Evolutionary conservation across 2,888 invertebrate species (phyloP).

Genomic region (Boloria euphrosyne): DNA sequence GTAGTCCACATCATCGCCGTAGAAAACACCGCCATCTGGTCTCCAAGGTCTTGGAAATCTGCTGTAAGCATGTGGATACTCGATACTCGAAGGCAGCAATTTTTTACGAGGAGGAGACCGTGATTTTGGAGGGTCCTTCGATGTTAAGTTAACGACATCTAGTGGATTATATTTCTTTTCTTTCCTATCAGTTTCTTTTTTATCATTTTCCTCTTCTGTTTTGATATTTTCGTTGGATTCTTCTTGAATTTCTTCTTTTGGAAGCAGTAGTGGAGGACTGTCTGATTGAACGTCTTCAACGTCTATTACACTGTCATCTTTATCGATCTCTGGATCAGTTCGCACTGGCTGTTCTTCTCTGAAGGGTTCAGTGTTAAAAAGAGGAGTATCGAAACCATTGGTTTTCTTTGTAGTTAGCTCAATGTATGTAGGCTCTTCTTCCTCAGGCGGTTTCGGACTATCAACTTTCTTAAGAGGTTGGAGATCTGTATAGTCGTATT

Average conservation of each 20-base stretch:
- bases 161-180: slow-evolving; percentile 83
- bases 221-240: slow-evolving; percentile 36
- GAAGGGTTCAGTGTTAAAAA: slow-evolving; percentile 63
- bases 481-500: slow-evolving; percentile 70
- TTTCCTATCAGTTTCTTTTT: slow-evolving; percentile 57
- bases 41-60: slow-evolving; percentile 84
- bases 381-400: slow-evolving; percentile 58
- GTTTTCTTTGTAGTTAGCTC: slow-evolving; percentile 71
- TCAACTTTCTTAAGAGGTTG: slow-evolving; percentile 73
- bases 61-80: slow-evolving; percentile 65
- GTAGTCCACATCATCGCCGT: slow-evolving; percentile 86
- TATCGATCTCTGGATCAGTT: slow-evolving; percentile 76
- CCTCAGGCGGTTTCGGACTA: slow-evolving; percentile 64
- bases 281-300: slow-evolving; percentile 75
- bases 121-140: slow-evolving; percentile 82
- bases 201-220: slow-evolving; percentile 55
- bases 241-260: slow-evolving; percentile 52
- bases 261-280: slow-evolving; percentile 53
- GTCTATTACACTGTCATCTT: slow-evolving; percentile 76
- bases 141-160: slow-evolving; percentile 84
- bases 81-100: slow-evolving; percentile 61
- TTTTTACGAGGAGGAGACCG: slow-evolving; percentile 78
- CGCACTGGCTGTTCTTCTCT: slow-evolving; percentile 71
- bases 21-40: slow-evolving; percentile 70
- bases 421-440: slow-evolving; percentile 75